Evolutionary conservation across 1,140 invertebrate genomes (phyloP), one percentile per base, ranked within the genome.

Genomic region (Euborellia annulipes): DNA sequence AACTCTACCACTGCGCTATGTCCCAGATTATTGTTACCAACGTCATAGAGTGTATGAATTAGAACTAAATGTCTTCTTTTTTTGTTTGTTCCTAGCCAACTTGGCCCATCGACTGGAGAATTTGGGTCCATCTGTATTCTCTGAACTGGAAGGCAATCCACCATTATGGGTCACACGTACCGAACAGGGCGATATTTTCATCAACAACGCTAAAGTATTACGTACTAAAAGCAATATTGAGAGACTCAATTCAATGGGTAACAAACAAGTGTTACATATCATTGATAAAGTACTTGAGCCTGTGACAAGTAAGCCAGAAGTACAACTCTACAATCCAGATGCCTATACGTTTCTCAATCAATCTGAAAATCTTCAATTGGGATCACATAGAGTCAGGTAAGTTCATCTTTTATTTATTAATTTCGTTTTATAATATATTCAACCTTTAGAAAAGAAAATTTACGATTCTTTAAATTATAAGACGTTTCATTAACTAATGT

Each of bases 221-320:
- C 39, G 41, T 11, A 70, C 72, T 13, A 68, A 75, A n/a, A 79
- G 79, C 18, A 78, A 82, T 59, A 75, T 76, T 49, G 65, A 70
- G 42, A 66, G 75, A 13, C 63, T 45, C 23, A 78, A 78, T 51
- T 57, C 56, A 23, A 62, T 66, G 38, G 67, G 66, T 34, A 76
- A 76, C 54, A 71, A 70, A 55, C 83, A 85, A 82, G 75, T 87
- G 18, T 65, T 88, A 45, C 84, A 87, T 59, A 75, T 84, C 53
- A 83, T 87, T 54, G 80, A 85, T 47, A 78, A 85, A 63, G 79
- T 87, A 11, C 61, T 88, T 43, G 72, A 81, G 47, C 84, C 85
- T 2, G 69, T 84, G 1, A 69, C 71, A 48, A 61, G 69, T 1
- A 67, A 65, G 23, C 61, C 65, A 16, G 67, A 71, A 37, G 61